Evolutionary conservation across 2,797 vertebrate genomes (phyloP), one percentile per base, ranked within the genome.

Genomic region (Channa striata): DNA sequence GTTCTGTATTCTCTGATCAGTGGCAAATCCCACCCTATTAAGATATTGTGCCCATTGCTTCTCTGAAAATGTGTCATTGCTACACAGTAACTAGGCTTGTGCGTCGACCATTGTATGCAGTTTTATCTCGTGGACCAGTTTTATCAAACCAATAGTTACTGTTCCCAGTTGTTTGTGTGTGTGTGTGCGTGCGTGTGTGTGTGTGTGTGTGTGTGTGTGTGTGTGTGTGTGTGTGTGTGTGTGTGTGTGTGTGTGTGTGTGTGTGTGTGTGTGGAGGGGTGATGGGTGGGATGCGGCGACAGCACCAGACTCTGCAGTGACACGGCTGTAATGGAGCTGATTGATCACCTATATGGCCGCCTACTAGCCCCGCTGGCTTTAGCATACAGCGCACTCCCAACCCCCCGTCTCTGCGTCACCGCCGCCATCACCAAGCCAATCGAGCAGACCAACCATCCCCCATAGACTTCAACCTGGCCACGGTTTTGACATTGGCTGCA

Each of bases 311-410:
- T 93, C 90, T 80, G 88, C 94, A 87, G 90, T 89, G 90, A 90
- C 94, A 94, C 89, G 91, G 91, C 92, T 87, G 94, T 95, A 95
- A 96, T 95, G 94, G 93, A 96, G 91, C 93, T 96, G 96, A 97
- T 96, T 96, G 95, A 97, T 96, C 95, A 95, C 88, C 93, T 92
- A 78, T 90, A 90, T 78, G 77, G 86, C 66, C 48, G 90, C 86
- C 89, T 86, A 82, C 89, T 86, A 92, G 93, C 94, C 86, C 87
- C 52, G 46, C 88, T 78, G 92, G 91, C 94, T 95, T 92, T 93
- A 81, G 83, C 94, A 93, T 93, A 93, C 90, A 91, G 92, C 91
- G 77, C 40, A 90, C 90, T 94, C 95, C 86, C 80, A 54, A 60
- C 73, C 85, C 87, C 89, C 72, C 68, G 51, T 85, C 91, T 93